Base-by-base conservation (phyloP, 2,888 invertebrate genomes). In the Eristalis pertinax region DNA sequence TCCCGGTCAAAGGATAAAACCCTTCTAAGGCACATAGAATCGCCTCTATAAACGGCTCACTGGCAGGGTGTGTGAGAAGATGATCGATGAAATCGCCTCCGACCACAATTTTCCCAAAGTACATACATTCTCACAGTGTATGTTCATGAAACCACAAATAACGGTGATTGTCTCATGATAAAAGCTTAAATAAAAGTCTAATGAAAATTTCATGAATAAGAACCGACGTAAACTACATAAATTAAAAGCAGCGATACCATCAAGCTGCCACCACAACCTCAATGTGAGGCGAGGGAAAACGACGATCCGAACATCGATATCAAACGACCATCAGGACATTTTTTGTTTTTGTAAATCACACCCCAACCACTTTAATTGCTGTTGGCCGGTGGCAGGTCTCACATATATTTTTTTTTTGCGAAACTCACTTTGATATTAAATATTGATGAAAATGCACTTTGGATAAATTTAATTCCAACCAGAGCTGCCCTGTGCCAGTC, bases 401-500 rank as follows among this genome's bases (percentile, higher is more conserved):
- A 7, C 19, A 50, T 50, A 5, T n/a, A 7, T 70, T 67, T 73
- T 62, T 72, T 68, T 78, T 78, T 87, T 75, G 68, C 72, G 24
- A 75, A 76, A 79, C 79, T 84, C 83, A 70, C 84, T 79, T 84
- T 79, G 43, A 76, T 65, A 87, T 87, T 84, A 87, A 87, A 87
- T 84, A 87, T 87, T 84, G 87, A 87, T 87, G 87, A 79, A 87
- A 87, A 84, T 87, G 87, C 87, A 84, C 84, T 87, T 84, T 87
- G 79, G 87, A 84, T 76, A 80, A 87, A 87, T 87, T 87, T 87
- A 80, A 87, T 87, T 84, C 13, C 79, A 75, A 73, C 79, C 84
- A 79, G 72, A 84, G 70, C 67, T 69, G 80, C 35, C n/a, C 24
- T 70, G 29, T 32, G 26, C 22, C 3, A 63, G 38, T 26, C 24